Evolutionary conservation across 2,113 vertebrate genomes (phyloP).

Genomic region (Eublepharis macularius): DNA sequence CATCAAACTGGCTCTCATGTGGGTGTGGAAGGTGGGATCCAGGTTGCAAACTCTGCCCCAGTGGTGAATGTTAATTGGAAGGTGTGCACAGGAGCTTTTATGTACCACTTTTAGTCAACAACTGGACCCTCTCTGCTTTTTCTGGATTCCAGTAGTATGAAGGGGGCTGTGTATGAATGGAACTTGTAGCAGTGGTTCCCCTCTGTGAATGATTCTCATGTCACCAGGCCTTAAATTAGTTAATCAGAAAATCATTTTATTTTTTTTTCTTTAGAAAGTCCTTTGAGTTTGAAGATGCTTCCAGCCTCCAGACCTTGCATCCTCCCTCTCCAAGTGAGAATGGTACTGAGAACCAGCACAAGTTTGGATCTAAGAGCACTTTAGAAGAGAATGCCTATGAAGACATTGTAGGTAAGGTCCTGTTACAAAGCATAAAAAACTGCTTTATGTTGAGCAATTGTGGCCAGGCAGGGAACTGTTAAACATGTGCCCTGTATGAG

Average conservation of each 20-base stretch:
- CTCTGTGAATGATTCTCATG: background rate
- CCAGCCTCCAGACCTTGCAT: slow-evolving; percentile 86
- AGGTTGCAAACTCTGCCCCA: too few species aligned
- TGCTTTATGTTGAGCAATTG: background rate
- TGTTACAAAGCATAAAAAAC: background rate
- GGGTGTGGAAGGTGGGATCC: too few species aligned
- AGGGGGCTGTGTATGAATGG: too few species aligned
- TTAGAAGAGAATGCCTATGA: slow-evolving; percentile 98
- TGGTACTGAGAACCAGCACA: slow-evolving; percentile 85
- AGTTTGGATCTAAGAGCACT: slow-evolving; percentile 93
- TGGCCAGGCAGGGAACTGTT: background rate
- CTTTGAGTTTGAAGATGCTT: slow-evolving; percentile 91
- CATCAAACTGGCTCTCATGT: too few species aligned
- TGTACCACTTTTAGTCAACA: too few species aligned
- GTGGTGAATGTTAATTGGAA: too few species aligned
- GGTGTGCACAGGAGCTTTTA: too few species aligned
- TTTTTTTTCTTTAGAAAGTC: slow-evolving; percentile 84
- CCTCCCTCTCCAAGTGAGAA: slow-evolving; percentile 91
- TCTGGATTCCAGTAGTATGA: too few species aligned
- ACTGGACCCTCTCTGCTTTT: too few species aligned
- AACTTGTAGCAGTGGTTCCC: too few species aligned
- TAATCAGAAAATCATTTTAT: slow-evolving; percentile 27
- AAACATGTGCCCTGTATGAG: background rate
- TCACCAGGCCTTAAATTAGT: background rate
- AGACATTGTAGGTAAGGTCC: slow-evolving; percentile 93